Conservation (phyloP, 2,888 invertebrate species). For the Bruchidius siliquastri region DNA sequence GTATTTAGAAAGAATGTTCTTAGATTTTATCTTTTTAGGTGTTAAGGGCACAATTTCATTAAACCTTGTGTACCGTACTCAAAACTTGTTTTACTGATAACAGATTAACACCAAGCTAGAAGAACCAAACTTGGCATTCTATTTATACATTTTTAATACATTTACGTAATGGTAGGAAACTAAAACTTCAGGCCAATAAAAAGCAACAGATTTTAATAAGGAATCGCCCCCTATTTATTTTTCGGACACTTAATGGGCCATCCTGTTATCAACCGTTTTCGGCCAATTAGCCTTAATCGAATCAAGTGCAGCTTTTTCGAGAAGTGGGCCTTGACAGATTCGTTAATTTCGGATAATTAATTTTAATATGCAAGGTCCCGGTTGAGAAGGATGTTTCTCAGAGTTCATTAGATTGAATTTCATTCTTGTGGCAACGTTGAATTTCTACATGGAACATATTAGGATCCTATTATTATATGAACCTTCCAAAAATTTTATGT, state of each 20-base stretch:
- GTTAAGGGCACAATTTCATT: too few relatives aligned
- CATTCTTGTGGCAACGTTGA: neutral
- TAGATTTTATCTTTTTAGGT: too few relatives aligned
- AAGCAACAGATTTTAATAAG: slow-evolving; percentile 11
- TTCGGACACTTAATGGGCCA: slow-evolving; percentile 17
- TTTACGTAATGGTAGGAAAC: neutral
- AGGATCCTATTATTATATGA: neutral
- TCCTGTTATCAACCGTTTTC: slow-evolving; percentile 21
- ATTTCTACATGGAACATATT: neutral
- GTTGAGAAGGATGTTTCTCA: neutral
- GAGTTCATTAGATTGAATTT: neutral
- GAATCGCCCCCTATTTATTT: slow-evolving; percentile 16
- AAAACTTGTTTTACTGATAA: too few relatives aligned
- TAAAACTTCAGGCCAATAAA: slow-evolving; percentile 6
- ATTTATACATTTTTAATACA: too few relatives aligned
- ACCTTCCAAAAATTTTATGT: too few relatives aligned
- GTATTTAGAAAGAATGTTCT: too few relatives aligned
- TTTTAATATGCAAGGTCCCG: neutral
- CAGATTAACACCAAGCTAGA: too few relatives aligned
- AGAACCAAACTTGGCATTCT: too few relatives aligned
- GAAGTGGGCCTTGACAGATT: slow-evolving; percentile 30
- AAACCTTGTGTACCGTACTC: too few relatives aligned
- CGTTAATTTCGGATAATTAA: slow-evolving; percentile 13
- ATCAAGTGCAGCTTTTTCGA: slow-evolving; percentile 24
- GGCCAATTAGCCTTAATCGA: slow-evolving; percentile 32